Conservation (phyloP, 1,140 invertebrate genomes). For the Euura lappo region DNA sequence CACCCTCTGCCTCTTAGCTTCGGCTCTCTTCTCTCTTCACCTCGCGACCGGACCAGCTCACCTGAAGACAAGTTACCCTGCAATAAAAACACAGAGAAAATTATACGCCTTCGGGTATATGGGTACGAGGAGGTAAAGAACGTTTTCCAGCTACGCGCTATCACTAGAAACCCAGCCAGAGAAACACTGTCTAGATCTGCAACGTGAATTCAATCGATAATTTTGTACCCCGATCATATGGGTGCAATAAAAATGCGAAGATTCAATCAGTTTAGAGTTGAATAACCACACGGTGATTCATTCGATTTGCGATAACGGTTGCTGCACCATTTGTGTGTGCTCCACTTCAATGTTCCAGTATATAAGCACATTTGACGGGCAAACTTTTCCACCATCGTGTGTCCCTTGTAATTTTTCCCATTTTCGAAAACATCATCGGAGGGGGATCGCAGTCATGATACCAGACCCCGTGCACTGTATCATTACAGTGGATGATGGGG, state of each 20-base stretch:
- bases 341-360: no score
- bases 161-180: no score
- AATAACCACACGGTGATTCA: not conserved
- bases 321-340: no score
- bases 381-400: not conserved
- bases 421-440: no score
- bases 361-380: no score
- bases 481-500: no score
- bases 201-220: not conserved
- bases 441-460: no score
- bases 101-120: constrained; percentile 55
- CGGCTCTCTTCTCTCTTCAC: constrained; percentile 17
- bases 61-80: constrained; percentile 62
- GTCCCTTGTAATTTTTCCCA: not conserved
- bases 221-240: not conserved
- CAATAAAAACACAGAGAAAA: constrained; percentile 62
- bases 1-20: constrained; percentile 22
- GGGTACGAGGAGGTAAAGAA: constrained; percentile 48
- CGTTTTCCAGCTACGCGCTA: constrained; percentile 7
- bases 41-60: constrained; percentile 44
- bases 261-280: constrained; percentile 2
- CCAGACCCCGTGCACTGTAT: no score
- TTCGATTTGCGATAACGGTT: not conserved
- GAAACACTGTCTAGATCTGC: not conserved
- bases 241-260: not conserved